Conservation (phyloP, 2,888 invertebrate genomes). For the Leucania comma region DNA sequence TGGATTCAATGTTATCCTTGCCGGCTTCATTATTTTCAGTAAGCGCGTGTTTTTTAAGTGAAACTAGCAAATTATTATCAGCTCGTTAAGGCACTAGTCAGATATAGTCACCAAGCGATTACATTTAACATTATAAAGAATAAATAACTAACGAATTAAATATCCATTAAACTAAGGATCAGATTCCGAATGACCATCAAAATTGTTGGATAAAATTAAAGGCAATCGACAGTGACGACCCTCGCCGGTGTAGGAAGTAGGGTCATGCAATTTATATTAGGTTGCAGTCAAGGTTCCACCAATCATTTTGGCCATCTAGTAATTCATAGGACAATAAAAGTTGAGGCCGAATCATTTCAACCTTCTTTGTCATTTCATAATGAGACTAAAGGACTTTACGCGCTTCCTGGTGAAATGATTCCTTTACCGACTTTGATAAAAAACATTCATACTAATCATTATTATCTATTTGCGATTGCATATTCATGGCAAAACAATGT, state of each 20-base stretch:
- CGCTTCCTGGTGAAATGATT: constrained; percentile 52
- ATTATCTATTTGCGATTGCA: constrained; percentile 76
- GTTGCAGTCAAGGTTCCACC: constrained; percentile 87
- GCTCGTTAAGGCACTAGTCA: background rate
- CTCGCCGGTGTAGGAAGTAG: constrained; percentile 86
- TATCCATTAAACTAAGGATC: constrained; percentile 50
- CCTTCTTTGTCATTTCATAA: constrained; percentile 58
- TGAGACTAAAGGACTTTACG: constrained; percentile 47
- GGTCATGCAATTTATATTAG: constrained; percentile 88
- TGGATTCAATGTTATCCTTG: constrained; percentile 46
- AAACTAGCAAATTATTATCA: constrained; percentile 11
- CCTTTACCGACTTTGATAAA: constrained; percentile 22
- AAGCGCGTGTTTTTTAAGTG: background rate
- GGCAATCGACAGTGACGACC: constrained; percentile 83
- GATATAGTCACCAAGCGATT: constrained; percentile 2
- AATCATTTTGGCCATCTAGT: constrained; percentile 87
- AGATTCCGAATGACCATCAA: constrained; percentile 68
- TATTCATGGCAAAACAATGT: constrained; percentile 87
- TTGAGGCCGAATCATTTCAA: constrained; percentile 79
- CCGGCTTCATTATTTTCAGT: constrained; percentile 12
- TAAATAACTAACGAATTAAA: constrained; percentile 50
- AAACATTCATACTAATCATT: constrained; percentile 52
- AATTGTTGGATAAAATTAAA: constrained; percentile 76
- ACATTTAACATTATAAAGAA: constrained; percentile 37
- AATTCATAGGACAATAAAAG: constrained; percentile 86